phyloP scores from a whole-genome alignment of 2,888 invertebrate species.

The Ashinkailepas kermadecensis region DNA sequence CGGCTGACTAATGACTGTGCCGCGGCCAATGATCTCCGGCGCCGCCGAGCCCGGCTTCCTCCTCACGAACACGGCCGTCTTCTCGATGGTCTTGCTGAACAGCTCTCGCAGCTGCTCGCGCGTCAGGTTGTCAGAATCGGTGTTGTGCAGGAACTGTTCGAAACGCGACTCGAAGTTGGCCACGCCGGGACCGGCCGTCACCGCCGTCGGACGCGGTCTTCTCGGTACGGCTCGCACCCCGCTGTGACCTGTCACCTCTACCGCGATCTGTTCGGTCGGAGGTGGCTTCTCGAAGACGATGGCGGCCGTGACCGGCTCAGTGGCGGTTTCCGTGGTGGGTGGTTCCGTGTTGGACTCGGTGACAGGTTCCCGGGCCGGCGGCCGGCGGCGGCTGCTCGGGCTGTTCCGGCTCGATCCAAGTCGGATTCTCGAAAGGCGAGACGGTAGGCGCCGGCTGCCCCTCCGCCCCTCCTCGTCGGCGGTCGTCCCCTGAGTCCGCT shows the following conservation, averaged over 20 bases:
- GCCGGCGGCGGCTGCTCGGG: not conserved
- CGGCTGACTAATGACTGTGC: conserved; percentile 5
- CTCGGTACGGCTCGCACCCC: no score
- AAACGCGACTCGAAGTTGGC: not conserved
- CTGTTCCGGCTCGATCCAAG: not conserved
- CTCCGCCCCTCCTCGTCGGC: no score
- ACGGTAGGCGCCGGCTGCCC: not conserved
- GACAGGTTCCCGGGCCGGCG: not conserved
- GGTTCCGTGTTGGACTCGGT: not conserved
- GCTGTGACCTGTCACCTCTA: no score
- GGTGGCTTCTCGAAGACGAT: not conserved
- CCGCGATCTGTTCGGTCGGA: not conserved
- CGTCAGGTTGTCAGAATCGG: not conserved
- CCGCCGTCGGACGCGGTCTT: not conserved
- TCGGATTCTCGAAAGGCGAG: not conserved
- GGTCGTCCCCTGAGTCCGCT: no score
- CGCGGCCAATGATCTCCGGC: conserved; percentile 10
- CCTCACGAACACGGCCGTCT: conserved; percentile 9
- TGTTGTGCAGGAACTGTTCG: not conserved
- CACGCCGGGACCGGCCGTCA: not conserved
- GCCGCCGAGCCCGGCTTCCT: conserved; percentile 9
- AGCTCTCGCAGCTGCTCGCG: not conserved
- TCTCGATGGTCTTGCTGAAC: not conserved
- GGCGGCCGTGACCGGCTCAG: not conserved
- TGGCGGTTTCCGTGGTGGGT: not conserved